A percentile compares a stretch with the other conserved stretches of the same genome.
Conservation (phyloP, 1,140 invertebrate genomes). For the Catajapyx aquilonaris region DNA sequence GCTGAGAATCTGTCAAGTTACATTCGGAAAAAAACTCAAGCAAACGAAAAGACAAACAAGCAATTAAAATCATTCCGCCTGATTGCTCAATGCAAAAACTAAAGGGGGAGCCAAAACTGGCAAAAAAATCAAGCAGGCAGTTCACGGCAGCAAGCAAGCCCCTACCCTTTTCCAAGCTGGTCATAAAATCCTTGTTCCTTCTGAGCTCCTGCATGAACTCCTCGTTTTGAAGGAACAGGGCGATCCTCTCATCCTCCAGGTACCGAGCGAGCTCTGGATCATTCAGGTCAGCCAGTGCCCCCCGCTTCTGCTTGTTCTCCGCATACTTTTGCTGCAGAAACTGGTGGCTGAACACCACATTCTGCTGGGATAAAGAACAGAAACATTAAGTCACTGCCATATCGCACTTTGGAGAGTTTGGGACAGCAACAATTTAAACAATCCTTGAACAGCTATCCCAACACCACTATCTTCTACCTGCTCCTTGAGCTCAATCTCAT, state of each 20-base stretch:
- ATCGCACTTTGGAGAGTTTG: too few species aligned
- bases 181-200: constrained; percentile 75
- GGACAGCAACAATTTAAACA: too few species aligned
- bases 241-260: constrained; percentile 59
- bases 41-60: not conserved
- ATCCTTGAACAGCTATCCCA: too few species aligned
- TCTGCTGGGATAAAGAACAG: too few species aligned
- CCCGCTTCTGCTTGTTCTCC: constrained; percentile 21
- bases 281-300: constrained; percentile 15
- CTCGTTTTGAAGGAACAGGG: constrained; percentile 74
- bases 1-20: too few species aligned
- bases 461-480: too few species aligned
- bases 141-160: not conserved
- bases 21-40: too few species aligned
- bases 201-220: constrained; percentile 76
- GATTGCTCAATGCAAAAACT: too few species aligned
- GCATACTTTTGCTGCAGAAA: constrained; percentile 24
- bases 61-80: too few species aligned
- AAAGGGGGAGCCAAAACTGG: not conserved
- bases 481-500: too few species aligned
- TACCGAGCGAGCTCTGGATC: constrained; percentile 31
- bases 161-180: constrained; percentile 50
- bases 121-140: not conserved
- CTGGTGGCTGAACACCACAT: constrained; percentile 17
- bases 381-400: too few species aligned